phyloP scores from a whole-genome alignment of 2,797 vertebrate genomes.

The Acanthis flammea region DNA sequence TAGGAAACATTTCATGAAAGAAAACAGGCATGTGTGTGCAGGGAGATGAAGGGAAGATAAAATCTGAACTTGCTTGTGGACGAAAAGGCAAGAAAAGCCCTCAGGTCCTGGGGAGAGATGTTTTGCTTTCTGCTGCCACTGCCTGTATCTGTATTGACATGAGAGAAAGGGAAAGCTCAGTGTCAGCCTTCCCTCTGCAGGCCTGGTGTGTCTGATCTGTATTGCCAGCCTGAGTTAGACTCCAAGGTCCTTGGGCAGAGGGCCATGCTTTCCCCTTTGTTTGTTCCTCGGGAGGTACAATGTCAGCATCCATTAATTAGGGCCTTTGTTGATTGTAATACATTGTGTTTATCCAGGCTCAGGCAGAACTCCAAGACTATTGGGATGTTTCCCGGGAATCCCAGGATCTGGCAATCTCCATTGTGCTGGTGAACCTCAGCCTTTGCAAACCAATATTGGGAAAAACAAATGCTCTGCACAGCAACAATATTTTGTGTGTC shows the following conservation, averaged over 20 bases:
- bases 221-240: not conserved
- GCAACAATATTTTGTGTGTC: not conserved
- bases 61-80: not conserved
- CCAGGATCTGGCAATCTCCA: conserved; percentile 7
- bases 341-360: not conserved
- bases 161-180: not conserved
- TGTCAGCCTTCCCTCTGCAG: not conserved
- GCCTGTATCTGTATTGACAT: not conserved
- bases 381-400: conserved; percentile 37
- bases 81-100: not conserved
- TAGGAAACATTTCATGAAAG: not conserved
- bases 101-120: not conserved
- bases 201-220: not conserved
- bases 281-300: not conserved
- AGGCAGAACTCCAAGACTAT: conserved; percentile 13
- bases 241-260: conserved; percentile 17
- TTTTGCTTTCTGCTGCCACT: not conserved
- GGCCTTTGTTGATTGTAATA: conserved; percentile 35
- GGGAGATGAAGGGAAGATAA: not conserved
- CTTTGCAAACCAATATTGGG: not conserved
- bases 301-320: conserved; percentile 53
- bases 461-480: not conserved
- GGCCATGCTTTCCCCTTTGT: conserved; percentile 13
- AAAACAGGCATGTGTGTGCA: not conserved
- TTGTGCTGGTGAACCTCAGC: not conserved